Evolutionary conservation across 2,113 vertebrate genomes (phyloP).

Genomic region (Silurus meridionalis): DNA sequence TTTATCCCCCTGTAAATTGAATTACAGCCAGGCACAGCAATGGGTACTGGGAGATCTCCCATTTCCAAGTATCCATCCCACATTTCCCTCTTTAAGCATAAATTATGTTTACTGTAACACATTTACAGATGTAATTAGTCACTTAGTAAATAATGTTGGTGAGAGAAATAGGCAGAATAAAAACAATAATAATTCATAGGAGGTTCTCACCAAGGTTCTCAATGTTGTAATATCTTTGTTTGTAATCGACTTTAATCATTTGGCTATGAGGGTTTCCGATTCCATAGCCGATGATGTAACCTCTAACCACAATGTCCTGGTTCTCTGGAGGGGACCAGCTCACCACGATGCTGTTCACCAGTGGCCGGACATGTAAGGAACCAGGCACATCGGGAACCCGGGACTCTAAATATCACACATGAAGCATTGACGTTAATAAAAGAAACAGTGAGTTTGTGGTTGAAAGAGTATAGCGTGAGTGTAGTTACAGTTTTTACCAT

Average conservation of each 20-base stretch:
- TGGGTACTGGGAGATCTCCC: constrained; percentile 18
- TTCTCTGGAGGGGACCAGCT: constrained; percentile 98
- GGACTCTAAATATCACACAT: constrained; percentile 75
- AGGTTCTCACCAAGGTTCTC: constrained; percentile 85
- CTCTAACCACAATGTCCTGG: constrained; percentile 94
- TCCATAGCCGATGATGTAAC: constrained; percentile 92
- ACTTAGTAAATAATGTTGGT: background rate
- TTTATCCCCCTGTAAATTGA: constrained; percentile 30
- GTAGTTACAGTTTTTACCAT: constrained; percentile 75
- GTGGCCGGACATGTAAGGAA: constrained; percentile 90
- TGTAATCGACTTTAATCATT: constrained; percentile 96
- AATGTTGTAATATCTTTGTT: constrained; percentile 96
- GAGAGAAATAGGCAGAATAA: constrained; percentile 9
- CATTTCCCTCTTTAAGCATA: background rate
- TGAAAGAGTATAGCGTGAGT: background rate
- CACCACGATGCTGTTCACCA: constrained; percentile 94
- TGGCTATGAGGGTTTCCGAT: constrained; percentile 94
- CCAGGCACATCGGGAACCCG: constrained; percentile 93
- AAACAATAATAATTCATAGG: background rate
- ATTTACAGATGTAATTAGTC: constrained; percentile 25
- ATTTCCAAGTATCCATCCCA: constrained; percentile 5
- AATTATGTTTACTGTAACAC: constrained; percentile 15
- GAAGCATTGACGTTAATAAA: background rate
- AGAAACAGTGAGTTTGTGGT: background rate
- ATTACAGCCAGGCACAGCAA: constrained; percentile 34